These are phyloP conservation scores for Drosophila niveifrons DNA, from an alignment of 2,888 invertebrate genomes.

Conservation along the genomic window DNA sequence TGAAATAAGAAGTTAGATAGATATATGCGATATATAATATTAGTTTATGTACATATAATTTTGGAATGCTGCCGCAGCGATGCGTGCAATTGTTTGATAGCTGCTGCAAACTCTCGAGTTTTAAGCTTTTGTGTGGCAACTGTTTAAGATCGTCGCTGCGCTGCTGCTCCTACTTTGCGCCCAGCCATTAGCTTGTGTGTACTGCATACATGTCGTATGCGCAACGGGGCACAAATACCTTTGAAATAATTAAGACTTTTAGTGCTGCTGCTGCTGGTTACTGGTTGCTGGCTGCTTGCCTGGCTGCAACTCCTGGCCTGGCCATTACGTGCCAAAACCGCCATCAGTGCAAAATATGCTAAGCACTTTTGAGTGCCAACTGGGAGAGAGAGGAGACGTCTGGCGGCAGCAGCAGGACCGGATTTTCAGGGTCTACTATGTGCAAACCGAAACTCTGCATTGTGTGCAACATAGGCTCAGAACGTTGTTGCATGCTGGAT, in stretches of 20 bases:
- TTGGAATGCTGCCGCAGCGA: slow-evolving; percentile 51
- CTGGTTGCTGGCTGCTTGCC: slow-evolving; percentile 31
- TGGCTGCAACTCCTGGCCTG: slow-evolving; percentile 21
- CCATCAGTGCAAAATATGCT: slow-evolving; percentile 71
- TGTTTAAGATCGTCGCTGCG: slow-evolving; percentile 32
- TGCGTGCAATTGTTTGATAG: slow-evolving; percentile 73
- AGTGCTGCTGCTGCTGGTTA: slow-evolving; percentile 31
- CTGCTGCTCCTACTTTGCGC: background rate
- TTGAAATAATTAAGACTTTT: slow-evolving; percentile 75
- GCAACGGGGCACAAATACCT: slow-evolving; percentile 56
- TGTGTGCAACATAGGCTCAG: slow-evolving; percentile 11
- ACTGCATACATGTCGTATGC: slow-evolving; percentile 36
- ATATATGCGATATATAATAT: slow-evolving; percentile 48
- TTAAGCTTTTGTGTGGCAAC: slow-evolving; percentile 37
- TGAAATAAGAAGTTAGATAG: slow-evolving; percentile 39
- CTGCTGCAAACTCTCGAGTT: slow-evolving; percentile 21
- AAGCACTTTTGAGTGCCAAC: slow-evolving; percentile 63
- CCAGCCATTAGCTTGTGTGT: slow-evolving; percentile 29
- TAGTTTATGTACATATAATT: slow-evolving; percentile 49
- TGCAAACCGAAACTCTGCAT: slow-evolving; percentile 12
- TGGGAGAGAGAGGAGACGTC: background rate
- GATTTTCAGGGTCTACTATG: slow-evolving; percentile 6
- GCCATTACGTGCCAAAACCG: slow-evolving; percentile 61
- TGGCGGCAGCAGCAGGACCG: background rate
- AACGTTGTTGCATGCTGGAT: background rate